Evolutionary conservation across 2,888 invertebrate species (phyloP), one percentile per base, ranked within the genome.

Genomic region (Alloscopus bannaensis): DNA sequence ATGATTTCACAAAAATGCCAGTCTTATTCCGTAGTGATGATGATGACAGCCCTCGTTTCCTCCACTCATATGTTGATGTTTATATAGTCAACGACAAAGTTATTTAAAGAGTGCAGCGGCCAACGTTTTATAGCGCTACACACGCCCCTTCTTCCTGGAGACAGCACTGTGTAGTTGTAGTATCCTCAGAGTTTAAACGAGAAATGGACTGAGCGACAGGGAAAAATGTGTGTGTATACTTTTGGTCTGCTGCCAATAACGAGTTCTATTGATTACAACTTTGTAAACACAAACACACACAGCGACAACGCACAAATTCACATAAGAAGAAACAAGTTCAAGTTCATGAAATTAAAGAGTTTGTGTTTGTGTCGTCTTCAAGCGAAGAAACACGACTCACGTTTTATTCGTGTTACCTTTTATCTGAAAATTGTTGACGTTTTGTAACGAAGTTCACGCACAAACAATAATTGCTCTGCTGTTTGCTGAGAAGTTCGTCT

Each of bases 191-290:
- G n/a, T n/a, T n/a, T n/a, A n/a, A n/a, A n/a, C n/a, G n/a, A n/a
- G n/a, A n/a, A n/a, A n/a, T n/a, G n/a, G n/a, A n/a, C n/a, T n/a
- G n/a, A n/a, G n/a, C n/a, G n/a, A n/a, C n/a, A n/a, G n/a, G 6
- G 36, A 36, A 36, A 36, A 13, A 36, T 8, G 6, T 8, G 36
- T 8, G 59, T 29, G 45, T 71, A 42, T 71, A 36, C 52, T 76
- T 62, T 76, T 76, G 76, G 76, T 60, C 20, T 42, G 50, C n/a
- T 64, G 76, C 76, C 76, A 76, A 76, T 69, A 62, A 76, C 50
- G 42, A 64, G 66, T 59, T 50, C 45, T 60, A 68, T 68, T 68
- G 66, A 75, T 75, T 68, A 65, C 73, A 59, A 47, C 42, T 52
- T 64, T 50, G 55, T 55, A 65, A 73, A 73, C 57, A 73, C 42